These are phyloP conservation scores for Antechinus flavipes DNA, from an alignment of 2,113 vertebrate species.

Conservation along the genomic window DNA sequence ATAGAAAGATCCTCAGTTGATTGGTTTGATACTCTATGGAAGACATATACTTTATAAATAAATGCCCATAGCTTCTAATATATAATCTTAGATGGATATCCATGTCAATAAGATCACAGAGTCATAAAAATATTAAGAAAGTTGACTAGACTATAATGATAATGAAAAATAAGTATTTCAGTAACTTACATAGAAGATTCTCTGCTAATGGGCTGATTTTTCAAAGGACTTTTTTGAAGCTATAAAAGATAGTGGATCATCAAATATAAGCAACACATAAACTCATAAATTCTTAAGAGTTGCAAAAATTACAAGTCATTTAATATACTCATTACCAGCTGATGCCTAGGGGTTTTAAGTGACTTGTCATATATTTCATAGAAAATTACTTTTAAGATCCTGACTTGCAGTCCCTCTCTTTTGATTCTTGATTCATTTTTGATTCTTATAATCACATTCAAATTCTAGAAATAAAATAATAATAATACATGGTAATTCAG, in stretches of 20 bases:
- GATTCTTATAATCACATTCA: background rate
- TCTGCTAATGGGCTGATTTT: background rate
- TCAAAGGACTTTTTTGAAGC: background rate
- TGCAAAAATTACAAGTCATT: background rate
- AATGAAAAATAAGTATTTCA: constrained; percentile 47
- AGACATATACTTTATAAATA: background rate
- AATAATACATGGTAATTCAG: constrained; percentile 50
- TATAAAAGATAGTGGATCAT: background rate
- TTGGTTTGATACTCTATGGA: background rate
- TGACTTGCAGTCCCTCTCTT: too few species aligned
- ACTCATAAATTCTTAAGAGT: background rate
- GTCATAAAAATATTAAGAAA: background rate
- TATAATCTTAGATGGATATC: background rate
- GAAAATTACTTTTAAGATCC: too few species aligned
- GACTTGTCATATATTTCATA: background rate
- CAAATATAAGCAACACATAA: background rate
- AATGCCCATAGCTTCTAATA: background rate
- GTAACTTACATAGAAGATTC: constrained; percentile 31
- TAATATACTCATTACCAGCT: background rate
- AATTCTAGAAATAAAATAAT: constrained; percentile 72
- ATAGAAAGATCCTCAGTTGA: background rate
- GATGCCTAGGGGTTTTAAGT: background rate
- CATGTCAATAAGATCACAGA: background rate
- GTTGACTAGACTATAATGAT: constrained; percentile 6
- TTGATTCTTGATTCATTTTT: too few species aligned